Conservation (phyloP, 2,888 invertebrate genomes). For the Iselma pallidipennis region DNA sequence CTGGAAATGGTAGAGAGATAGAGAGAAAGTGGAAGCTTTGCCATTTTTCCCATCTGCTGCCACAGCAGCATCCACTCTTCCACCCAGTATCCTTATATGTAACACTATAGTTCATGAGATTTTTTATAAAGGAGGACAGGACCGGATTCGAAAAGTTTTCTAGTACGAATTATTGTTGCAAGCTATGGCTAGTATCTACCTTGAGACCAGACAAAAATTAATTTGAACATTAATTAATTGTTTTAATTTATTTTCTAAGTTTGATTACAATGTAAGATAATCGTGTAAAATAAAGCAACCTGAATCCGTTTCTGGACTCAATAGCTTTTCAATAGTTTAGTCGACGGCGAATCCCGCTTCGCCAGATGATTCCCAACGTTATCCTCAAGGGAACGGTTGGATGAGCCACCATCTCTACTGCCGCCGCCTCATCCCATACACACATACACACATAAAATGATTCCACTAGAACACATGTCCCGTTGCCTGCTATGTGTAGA, state of each 20-base stretch:
- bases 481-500: slow-evolving; percentile 18
- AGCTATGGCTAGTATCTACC: neutral
- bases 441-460: slow-evolving; percentile 43
- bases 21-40: slow-evolving; percentile 33
- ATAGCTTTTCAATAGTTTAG: slow-evolving; percentile 49
- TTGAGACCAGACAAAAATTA: too few species aligned
- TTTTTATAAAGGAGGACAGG: slow-evolving; percentile 31
- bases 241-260: neutral
- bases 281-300: slow-evolving; percentile 5
- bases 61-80: slow-evolving; percentile 36
- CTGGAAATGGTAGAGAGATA: neutral
- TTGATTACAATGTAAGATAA: neutral
- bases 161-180: neutral
- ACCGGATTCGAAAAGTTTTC: slow-evolving; percentile 19
- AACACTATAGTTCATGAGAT: slow-evolving; percentile 42
- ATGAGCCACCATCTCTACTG: slow-evolving; percentile 42
- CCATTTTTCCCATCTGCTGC: slow-evolving; percentile 50
- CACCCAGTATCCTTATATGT: slow-evolving; percentile 30
- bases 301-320: slow-evolving; percentile 37
- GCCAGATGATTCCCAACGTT: slow-evolving; percentile 48
- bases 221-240: neutral
- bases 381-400: slow-evolving; percentile 41
- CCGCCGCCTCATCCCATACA: slow-evolving; percentile 10
- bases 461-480: slow-evolving; percentile 49
- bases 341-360: slow-evolving; percentile 44